Evolutionary conservation across 2,797 vertebrate genomes (phyloP), one percentile per base, ranked within the genome.

Genomic region (Aplochiton taeniatus): DNA sequence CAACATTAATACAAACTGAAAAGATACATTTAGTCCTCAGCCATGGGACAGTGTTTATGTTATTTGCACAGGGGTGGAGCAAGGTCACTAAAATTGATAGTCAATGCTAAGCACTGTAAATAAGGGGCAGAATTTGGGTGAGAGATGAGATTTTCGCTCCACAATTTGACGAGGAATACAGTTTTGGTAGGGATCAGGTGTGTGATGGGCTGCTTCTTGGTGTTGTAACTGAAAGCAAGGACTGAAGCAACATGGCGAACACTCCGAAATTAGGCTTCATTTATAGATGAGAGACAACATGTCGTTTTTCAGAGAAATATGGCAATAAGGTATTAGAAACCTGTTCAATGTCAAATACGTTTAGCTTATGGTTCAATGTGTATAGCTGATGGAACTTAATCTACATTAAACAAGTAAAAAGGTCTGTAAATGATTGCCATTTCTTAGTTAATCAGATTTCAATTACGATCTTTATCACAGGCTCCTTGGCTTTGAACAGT

Each of bases 191-290:
- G 79, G 75, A 82, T 79, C 75, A 83, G 78, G 77, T 85, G 85
- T 87, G 86, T 87, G 85, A 89, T 87, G 83, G 82, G 85, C 82
- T 69, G 73, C 80, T 85, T 11, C 78, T 80, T 46, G 72, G 66
- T 76, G 75, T 74, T 75, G 80, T 79, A 81, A 85, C 86, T 79
- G 70, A 79, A 85, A 83, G 85, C 83, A 53, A 61, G 43, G 71
- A 74, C 79, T 88, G 89, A 90, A 87, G 88, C 83, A 91, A 89
- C 58, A 55, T 51, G 75, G 76, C 85, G 85, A 82, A 89, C 86
- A 88, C 86, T 11, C 74, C 77, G 66, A 79, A 9, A 12, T 75
- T 76, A 72, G 31, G 6, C 31, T 31, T 6, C 72, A 71, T 81
- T 83, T 74, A 84, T 70, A 74, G 83, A 77, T 65, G 58, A 57